Base-by-base conservation (phyloP, 2,113 vertebrate species). In the Neodontobutis hainanensis region DNA sequence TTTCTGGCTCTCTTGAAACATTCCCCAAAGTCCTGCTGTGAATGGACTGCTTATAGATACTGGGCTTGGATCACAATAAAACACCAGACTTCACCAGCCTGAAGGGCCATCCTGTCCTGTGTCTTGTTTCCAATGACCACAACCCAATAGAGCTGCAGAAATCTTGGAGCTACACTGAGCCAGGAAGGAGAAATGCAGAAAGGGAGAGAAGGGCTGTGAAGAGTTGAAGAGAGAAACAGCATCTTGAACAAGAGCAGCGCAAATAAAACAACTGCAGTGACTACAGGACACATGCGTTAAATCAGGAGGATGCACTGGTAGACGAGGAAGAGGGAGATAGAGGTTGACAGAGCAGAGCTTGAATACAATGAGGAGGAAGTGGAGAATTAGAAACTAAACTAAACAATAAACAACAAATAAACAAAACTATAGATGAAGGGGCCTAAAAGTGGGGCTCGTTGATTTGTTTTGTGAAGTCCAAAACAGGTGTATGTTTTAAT, bases 281-380 rank as follows among this genome's bases (percentile, higher is more conserved):
- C 44, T 12, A 10, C 12, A 46, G 12, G 12, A 14, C 2, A 34
- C 19, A 27, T 27, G 19, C 1, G 19, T 27, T 27, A 1, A 27
- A 27, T 27, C 19, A 55, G 34, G 11, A 7, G 12, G 51, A 55
- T 8, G 11, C 5, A 36, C 12, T 46, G 44, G 12, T 46, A 46
- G 12, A 46, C 11, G 44, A 46, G 12, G 44, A 46, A 46, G 44
- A 46, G 12, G 44, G 44, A 11, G 47, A 19, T 8, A 49, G 47
- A 27, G 3, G 19, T 27, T 27, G 19, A 27, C 15, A 16, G 47
- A 49, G 47, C 47, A 49, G 15, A 49, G 19, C 48, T 27, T 50
- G 48, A 50, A 50, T 27, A 50, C 48, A 50, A 50, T 50, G 16
- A 19, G 15, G 48, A 50, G 48, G 48, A 50, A 27, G 19, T 27